A percentile compares a stretch with the other conserved stretches of the same genome.
These are phyloP conservation scores for Gobius niger DNA, from an alignment of 2,113 vertebrate genomes.

Conservation along the genomic window DNA sequence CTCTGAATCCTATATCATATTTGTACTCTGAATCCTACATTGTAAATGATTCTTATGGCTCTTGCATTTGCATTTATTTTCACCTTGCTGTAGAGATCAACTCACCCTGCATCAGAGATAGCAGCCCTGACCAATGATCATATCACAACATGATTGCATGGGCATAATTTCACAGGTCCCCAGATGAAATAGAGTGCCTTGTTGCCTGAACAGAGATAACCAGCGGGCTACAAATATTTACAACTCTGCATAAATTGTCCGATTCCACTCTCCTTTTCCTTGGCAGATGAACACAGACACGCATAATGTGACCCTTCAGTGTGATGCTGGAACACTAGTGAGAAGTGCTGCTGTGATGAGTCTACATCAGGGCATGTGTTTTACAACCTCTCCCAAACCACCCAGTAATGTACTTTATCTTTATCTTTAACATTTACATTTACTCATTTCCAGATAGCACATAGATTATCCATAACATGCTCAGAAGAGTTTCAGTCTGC, in stretches of 20 bases:
- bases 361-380: not conserved
- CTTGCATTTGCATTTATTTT: no score
- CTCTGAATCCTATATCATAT: no score
- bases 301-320: slow-evolving; percentile 4
- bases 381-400: not conserved
- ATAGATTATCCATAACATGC: not conserved
- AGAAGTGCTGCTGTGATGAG: slow-evolving; percentile 8
- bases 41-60: no score
- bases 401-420: not conserved
- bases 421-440: no score
- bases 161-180: no score
- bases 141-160: no score
- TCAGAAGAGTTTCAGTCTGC: slow-evolving; percentile 2
- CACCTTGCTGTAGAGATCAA: no score
- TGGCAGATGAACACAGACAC: slow-evolving; percentile 21
- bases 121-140: no score
- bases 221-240: not conserved
- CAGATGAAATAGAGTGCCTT: no score
- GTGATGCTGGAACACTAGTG: slow-evolving; percentile 11
- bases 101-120: no score
- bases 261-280: not conserved
- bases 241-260: not conserved
- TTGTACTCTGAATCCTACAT: no score
- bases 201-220: not conserved
- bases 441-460: no score